phyloP scores from a whole-genome alignment of 92 coral and sea anemone species.

The Diadumene lineata region DNA sequence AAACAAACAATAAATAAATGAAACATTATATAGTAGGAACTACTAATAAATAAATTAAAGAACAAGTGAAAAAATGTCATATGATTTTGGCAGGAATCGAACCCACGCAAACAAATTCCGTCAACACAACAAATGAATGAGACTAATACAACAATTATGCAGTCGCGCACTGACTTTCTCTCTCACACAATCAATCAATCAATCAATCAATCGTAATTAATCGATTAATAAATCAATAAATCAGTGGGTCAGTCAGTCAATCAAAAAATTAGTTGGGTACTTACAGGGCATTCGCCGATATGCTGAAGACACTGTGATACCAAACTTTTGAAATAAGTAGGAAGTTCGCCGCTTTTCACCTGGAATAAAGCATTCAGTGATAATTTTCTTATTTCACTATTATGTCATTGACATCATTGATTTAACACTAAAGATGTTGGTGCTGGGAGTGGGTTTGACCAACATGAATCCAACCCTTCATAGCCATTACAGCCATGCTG shows the following conservation, averaged over 20 bases:
- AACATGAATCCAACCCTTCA: too few species aligned
- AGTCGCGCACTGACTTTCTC: too few species aligned
- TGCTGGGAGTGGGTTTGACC: too few species aligned
- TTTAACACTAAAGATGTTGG: background rate
- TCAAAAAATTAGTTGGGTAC: too few species aligned
- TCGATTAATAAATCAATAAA: background rate
- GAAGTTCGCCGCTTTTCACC: constrained; percentile 64
- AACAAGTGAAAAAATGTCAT: too few species aligned
- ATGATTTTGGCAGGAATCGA: too few species aligned
- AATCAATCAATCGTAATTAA: background rate
- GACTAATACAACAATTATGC: background rate
- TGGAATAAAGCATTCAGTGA: too few species aligned
- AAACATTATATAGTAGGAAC: background rate
- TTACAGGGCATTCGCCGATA: constrained; percentile 73
- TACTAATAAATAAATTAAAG: background rate
- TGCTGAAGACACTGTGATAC: constrained; percentile 59
- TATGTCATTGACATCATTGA: background rate
- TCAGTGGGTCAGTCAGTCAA: background rate
- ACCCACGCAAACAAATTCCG: too few species aligned
- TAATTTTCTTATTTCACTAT: too few species aligned
- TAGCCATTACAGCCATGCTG: background rate
- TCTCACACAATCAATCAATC: background rate
- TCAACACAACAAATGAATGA: background rate
- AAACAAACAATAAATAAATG: background rate
- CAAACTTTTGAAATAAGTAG: constrained; percentile 50